phyloP scores from a whole-genome alignment of 2,113 vertebrate genomes.

The Barbus barbus region DNA sequence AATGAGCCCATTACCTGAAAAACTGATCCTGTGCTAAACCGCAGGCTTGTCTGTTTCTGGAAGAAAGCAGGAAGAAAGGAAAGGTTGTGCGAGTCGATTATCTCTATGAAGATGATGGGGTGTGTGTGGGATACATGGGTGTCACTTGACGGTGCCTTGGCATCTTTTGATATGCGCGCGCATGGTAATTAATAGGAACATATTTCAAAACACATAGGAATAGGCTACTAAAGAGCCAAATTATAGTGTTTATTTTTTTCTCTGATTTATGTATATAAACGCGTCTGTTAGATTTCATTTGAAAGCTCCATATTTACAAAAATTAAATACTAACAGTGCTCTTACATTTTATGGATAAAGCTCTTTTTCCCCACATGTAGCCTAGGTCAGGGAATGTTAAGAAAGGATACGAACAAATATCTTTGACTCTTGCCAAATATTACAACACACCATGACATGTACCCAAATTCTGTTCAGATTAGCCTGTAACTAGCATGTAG shows the following conservation, averaged over 20 bases:
- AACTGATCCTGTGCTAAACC: constrained; percentile 45
- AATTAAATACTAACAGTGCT: background rate
- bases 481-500: background rate
- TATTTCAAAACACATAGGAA: background rate
- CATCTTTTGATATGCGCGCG: constrained; percentile 44
- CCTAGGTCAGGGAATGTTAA: background rate
- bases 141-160: constrained; percentile 71
- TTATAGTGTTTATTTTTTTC: background rate
- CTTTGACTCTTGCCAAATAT: background rate
- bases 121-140: constrained; percentile 70
- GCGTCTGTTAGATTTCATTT: background rate
- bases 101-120: constrained; percentile 44
- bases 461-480: background rate
- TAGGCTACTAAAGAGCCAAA: background rate
- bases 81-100: constrained; percentile 55
- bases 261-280: background rate
- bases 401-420: background rate
- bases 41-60: constrained; percentile 39
- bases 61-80: constrained; percentile 23
- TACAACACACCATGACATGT: background rate
- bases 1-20: constrained; percentile 63
- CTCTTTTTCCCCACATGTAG: background rate
- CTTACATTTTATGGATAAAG: background rate
- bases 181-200: constrained; percentile 1
- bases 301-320: background rate